Conservation (phyloP, 2,113 vertebrate species). For the Hypanus sabinus region DNA sequence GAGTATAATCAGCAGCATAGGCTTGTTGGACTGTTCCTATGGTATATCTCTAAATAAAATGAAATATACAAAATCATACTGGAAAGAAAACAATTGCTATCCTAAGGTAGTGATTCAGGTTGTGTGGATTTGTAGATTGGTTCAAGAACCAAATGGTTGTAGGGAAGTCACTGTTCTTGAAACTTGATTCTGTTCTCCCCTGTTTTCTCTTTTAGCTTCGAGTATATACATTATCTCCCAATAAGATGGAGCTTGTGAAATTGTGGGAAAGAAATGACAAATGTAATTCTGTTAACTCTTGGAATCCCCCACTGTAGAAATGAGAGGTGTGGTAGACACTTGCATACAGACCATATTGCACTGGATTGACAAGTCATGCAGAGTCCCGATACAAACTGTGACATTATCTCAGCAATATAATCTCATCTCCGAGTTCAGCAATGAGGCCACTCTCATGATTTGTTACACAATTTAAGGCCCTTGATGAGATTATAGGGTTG, state of each 20-base stretch:
- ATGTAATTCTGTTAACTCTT: too few relatives aligned
- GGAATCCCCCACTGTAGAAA: background rate
- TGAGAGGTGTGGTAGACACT: background rate
- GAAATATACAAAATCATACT: too few relatives aligned
- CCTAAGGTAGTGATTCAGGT: too few relatives aligned
- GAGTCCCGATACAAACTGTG: background rate
- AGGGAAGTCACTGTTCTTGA: background rate
- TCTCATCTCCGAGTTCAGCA: background rate
- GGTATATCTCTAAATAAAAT: too few relatives aligned
- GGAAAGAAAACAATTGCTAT: too few relatives aligned
- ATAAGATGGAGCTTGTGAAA: background rate
- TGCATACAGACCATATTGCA: too few relatives aligned
- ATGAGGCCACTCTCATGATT: background rate
- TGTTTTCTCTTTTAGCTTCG: too few relatives aligned
- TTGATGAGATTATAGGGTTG: slow-evolving; percentile 24
- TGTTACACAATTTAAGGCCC: slow-evolving; percentile 15
- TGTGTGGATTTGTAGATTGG: too few relatives aligned
- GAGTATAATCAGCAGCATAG: too few relatives aligned
- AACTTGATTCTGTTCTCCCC: background rate
- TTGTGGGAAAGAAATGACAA: background rate
- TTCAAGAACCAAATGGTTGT: too few relatives aligned
- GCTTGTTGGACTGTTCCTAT: too few relatives aligned
- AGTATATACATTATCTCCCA: background rate
- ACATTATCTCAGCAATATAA: background rate
- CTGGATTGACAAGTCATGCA: background rate